Base-by-base conservation (phyloP, 2,888 invertebrate genomes). In the Plebejus anna region DNA sequence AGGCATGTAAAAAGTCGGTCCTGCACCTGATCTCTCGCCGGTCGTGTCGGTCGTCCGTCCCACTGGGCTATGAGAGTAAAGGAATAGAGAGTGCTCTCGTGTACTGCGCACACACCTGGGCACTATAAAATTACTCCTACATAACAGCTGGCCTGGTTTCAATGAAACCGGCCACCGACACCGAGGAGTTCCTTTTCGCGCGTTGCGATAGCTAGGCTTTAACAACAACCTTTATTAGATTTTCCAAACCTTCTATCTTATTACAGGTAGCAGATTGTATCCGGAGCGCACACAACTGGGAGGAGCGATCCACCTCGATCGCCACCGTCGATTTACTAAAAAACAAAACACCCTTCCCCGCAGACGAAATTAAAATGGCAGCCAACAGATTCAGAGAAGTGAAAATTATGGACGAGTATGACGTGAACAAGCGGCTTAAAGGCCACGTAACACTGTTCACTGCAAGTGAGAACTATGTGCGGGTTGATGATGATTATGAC, bases 401-500 rank as follows among this genome's bases (percentile, higher is more conserved):
- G 81, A 92, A 95, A 76, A 96, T 96, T 80, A 96, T 96, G 76
- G 97, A 97, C 89, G 90, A 95, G 80, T 99, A 98, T 94, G 95
- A 95, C 86, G 97, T 96, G 76, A 90, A 85, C 75, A 90, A 88
- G 78, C 95, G 93, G 88, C 96, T 96, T 84, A 92, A 89, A 80
- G 97, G 97, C 80, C 95, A 96, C 80, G 96, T 98, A 38, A 96
- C 96, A 76, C 95, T 99, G 80, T 95, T 99, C 84, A 96, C 97
- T 86, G 98, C 99, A 78, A 96, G 96, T 84, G 97, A 98, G 86
- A 98, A 97, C 90, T 97, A 96, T 86, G 96, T 97, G 80, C 95
- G 96, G 84, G 92, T 98, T 80, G 97, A 96, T 80, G 95, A 96
- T 81, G 98, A 99, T 93, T 99, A 99, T 91, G 98, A 98, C 78